Conservation (phyloP, 1,140 invertebrate genomes). For the Macrostomum lignano region DNA sequence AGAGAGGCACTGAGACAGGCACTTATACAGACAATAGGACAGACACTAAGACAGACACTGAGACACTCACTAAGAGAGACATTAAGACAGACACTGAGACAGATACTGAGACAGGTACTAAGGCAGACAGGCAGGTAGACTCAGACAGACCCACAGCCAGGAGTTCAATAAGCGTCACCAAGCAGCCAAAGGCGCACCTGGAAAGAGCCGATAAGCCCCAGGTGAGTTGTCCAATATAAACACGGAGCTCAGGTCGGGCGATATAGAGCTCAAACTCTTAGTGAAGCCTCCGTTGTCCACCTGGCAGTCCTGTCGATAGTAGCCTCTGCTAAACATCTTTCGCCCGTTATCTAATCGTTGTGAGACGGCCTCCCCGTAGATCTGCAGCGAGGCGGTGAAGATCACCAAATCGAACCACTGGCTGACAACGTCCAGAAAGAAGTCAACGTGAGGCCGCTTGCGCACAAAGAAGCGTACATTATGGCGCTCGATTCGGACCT, state of each 20-base stretch:
- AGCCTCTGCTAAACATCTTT: slow-evolving; percentile 61
- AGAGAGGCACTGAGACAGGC: too few relatives aligned
- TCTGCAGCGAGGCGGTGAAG: slow-evolving; percentile 98
- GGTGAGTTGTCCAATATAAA: slow-evolving; percentile 99
- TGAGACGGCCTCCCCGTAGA: slow-evolving; percentile 90
- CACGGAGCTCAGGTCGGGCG: slow-evolving; percentile 71
- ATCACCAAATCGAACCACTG: slow-evolving; percentile 91
- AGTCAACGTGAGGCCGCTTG: slow-evolving; percentile 94
- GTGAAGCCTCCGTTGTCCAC: slow-evolving; percentile 84
- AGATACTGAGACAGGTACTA: too few relatives aligned
- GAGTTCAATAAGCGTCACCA: too few relatives aligned
- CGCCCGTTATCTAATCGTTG: slow-evolving; percentile 82
- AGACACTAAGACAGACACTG: too few relatives aligned
- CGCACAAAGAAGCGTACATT: slow-evolving; percentile 96
- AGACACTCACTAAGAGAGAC: too few relatives aligned
- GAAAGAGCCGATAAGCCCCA: slow-evolving; percentile 80
- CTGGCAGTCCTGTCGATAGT: slow-evolving; percentile 72
- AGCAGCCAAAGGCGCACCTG: slow-evolving; percentile 47
- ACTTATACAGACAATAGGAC: too few relatives aligned
- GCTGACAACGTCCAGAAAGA: slow-evolving; percentile 76
- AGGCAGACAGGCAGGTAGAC: too few relatives aligned
- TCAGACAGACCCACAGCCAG: too few relatives aligned
- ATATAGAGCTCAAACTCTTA: slow-evolving; percentile 85
- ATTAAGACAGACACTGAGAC: too few relatives aligned
- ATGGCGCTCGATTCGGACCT: slow-evolving; percentile 78